Evolutionary conservation across 2,888 invertebrate genomes (phyloP).

Genomic region (Epicampocera succincta): DNA sequence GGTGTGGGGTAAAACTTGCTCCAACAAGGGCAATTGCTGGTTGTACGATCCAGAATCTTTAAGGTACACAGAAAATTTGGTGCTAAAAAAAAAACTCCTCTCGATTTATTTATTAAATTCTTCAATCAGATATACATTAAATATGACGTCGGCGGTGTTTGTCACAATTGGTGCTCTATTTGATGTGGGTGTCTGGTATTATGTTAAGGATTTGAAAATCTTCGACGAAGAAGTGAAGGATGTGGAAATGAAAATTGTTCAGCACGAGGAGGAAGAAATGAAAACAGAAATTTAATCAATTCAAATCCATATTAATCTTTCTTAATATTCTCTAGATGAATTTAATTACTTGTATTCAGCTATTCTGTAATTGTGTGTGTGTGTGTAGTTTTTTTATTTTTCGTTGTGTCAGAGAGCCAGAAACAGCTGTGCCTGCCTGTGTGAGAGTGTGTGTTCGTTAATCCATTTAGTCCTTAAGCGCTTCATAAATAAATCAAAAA

Average conservation of each 20-base stretch:
- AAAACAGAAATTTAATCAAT: slow-evolving; percentile 77
- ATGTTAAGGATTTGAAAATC: slow-evolving; percentile 86
- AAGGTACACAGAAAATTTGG: slow-evolving; percentile 73
- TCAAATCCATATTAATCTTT: background rate
- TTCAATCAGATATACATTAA: slow-evolving; percentile 83
- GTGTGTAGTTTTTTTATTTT: slow-evolving; percentile 10
- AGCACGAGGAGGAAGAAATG: slow-evolving; percentile 80
- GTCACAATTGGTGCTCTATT: slow-evolving; percentile 85
- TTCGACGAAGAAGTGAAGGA: slow-evolving; percentile 85
- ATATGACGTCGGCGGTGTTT: slow-evolving; percentile 86
- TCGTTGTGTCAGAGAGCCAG: background rate
- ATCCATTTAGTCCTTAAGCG: slow-evolving; percentile 6
- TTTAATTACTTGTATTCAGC: background rate
- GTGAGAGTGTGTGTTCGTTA: background rate
- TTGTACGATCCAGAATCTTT: slow-evolving; percentile 86
- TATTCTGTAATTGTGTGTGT: slow-evolving; percentile 11
- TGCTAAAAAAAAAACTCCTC: too few species aligned
- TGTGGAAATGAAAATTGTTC: slow-evolving; percentile 79
- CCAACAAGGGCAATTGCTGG: slow-evolving; percentile 88
- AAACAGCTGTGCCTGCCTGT: background rate
- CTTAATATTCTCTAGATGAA: slow-evolving; percentile 3
- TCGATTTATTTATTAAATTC: background rate
- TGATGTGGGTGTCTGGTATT: slow-evolving; percentile 87
- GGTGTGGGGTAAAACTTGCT: slow-evolving; percentile 89
- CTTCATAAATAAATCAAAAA: slow-evolving; percentile 15